phyloP scores from a whole-genome alignment of 2,797 vertebrate genomes.

The Helicolenus hilgendorfi region DNA sequence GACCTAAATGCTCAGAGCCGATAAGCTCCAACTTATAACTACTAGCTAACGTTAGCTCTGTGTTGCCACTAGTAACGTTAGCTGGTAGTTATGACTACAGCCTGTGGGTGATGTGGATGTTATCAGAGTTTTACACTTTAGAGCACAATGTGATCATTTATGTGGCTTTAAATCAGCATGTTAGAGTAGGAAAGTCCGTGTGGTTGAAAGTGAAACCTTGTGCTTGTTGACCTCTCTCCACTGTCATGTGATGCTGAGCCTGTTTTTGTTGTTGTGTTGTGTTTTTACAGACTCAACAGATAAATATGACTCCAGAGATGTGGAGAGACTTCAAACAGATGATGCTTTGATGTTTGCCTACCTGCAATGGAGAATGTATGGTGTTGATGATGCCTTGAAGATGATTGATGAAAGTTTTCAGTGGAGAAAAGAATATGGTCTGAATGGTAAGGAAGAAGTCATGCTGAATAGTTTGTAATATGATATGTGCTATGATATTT shows the following conservation, averaged over 20 bases:
- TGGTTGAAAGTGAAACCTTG: slow-evolving; percentile 21
- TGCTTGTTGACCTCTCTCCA: neutral
- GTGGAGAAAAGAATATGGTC: slow-evolving; percentile 95
- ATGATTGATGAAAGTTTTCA: slow-evolving; percentile 98
- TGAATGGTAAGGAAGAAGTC: slow-evolving; percentile 93
- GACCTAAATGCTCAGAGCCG: slow-evolving; percentile 42
- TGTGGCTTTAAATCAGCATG: neutral
- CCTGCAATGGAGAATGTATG: slow-evolving; percentile 92
- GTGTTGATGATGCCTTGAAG: slow-evolving; percentile 95
- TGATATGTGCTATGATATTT: neutral
- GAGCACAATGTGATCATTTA: neutral
- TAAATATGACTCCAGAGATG: slow-evolving; percentile 95
- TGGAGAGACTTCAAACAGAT: slow-evolving; percentile 94
- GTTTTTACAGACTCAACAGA: slow-evolving; percentile 90
- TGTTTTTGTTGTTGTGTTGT: neutral
- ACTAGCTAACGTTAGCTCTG: slow-evolving; percentile 30
- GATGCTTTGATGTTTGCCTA: slow-evolving; percentile 93
- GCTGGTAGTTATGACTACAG: neutral
- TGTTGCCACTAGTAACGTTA: neutral
- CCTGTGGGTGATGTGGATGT: neutral
- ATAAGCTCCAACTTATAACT: slow-evolving; percentile 41
- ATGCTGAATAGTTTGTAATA: neutral
- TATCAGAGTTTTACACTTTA: neutral
- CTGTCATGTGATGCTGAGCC: slow-evolving; percentile 21
- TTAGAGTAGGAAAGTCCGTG: neutral